A percentile compares a stretch with the other conserved stretches of the same genome.
These are phyloP conservation scores for Macrobrachium nipponense DNA, from an alignment of 1,140 invertebrate species.

Conservation along the genomic window DNA sequence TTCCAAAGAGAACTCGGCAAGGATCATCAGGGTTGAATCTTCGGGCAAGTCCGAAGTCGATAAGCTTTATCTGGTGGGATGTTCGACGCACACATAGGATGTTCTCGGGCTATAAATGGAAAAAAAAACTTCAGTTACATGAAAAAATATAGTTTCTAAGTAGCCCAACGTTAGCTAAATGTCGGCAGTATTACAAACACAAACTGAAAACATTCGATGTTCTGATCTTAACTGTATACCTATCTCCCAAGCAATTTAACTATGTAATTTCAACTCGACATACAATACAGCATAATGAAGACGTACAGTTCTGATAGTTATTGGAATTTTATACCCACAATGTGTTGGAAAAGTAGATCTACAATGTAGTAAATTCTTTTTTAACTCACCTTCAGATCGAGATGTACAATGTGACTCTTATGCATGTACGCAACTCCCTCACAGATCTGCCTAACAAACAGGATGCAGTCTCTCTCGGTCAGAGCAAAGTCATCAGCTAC, in stretches of 20 bases:
- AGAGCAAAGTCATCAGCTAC: slow-evolving; percentile 92
- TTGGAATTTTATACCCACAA: too few species aligned
- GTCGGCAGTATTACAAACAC: too few species aligned
- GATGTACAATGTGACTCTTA: slow-evolving; percentile 83
- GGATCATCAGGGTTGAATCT: slow-evolving; percentile 78
- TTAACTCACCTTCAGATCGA: slow-evolving; percentile 86
- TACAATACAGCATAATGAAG: too few species aligned
- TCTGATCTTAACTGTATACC: too few species aligned
- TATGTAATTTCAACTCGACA: too few species aligned
- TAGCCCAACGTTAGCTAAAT: too few species aligned
- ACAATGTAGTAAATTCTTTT: slow-evolving; percentile 1
- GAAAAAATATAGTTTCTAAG: too few species aligned
- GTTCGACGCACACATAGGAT: slow-evolving; percentile 88
- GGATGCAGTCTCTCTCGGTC: slow-evolving; percentile 89
- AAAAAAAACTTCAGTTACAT: neutral
- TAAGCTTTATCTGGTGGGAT: slow-evolving; percentile 87
- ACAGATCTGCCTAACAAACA: slow-evolving; percentile 93
- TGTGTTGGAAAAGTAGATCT: neutral
- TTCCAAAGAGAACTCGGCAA: slow-evolving; percentile 87
- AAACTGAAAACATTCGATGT: too few species aligned
- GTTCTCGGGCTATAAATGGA: slow-evolving; percentile 81
- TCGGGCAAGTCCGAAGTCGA: slow-evolving; percentile 91
- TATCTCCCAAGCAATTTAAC: too few species aligned
- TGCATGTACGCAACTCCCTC: slow-evolving; percentile 93
- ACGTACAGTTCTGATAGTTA: neutral